These are phyloP conservation scores for Theristicus caerulescens DNA, from an alignment of 2,113 vertebrate genomes.

Conservation along the genomic window DNA sequence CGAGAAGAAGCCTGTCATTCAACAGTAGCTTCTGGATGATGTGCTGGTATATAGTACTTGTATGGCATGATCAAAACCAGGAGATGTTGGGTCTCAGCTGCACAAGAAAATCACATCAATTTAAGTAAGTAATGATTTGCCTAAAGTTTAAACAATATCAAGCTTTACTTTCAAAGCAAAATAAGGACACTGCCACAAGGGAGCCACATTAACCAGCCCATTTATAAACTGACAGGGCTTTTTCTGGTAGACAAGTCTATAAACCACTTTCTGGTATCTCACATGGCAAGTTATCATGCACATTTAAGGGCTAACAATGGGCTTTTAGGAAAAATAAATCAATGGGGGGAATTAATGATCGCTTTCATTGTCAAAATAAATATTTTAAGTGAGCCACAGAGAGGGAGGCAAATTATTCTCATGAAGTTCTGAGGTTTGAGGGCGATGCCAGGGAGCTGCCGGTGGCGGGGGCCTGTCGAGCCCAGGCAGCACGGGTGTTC, in stretches of 20 bases:
- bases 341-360: background rate
- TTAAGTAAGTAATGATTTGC: background rate
- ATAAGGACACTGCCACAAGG: background rate
- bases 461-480: background rate
- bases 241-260: background rate
- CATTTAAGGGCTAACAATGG: slow-evolving; percentile 26
- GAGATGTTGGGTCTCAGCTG: background rate
- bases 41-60: background rate
- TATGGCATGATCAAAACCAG: background rate
- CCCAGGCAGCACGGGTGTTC: background rate
- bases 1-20: background rate
- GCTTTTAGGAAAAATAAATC: slow-evolving; percentile 50
- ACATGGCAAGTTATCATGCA: background rate
- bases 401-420: background rate
- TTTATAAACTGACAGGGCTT: background rate
- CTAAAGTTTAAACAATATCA: background rate
- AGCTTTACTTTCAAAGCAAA: slow-evolving; percentile 18
- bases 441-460: background rate
- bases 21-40: background rate
- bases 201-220: background rate
- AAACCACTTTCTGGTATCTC: slow-evolving; percentile 7
- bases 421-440: background rate
- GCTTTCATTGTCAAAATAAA: slow-evolving; percentile 21
- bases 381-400: background rate
- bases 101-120: background rate